phyloP scores from a whole-genome alignment of 2,113 vertebrate species.

The Carassius gibelio region DNA sequence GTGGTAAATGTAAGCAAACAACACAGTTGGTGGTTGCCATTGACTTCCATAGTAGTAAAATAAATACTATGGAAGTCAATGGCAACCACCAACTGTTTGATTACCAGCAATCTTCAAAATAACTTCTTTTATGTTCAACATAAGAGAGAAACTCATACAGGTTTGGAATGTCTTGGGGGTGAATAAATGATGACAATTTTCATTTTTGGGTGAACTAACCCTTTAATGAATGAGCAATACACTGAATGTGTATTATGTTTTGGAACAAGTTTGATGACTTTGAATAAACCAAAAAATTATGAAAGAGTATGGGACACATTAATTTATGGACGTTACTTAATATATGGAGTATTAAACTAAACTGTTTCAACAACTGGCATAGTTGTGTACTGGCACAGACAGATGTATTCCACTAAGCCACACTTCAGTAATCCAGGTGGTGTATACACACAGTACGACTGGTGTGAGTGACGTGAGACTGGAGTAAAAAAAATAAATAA shows the following conservation, averaged over 20 bases:
- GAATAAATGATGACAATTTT: too few species aligned
- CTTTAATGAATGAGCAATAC: neutral
- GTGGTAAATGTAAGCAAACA: neutral
- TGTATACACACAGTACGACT: constrained; percentile 13
- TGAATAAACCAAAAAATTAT: neutral
- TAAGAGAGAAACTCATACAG: too few species aligned
- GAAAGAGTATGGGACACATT: neutral
- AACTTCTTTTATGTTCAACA: too few species aligned
- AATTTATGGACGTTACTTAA: neutral
- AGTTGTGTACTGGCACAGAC: constrained; percentile 13
- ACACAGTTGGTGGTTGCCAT: too few species aligned
- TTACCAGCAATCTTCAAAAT: too few species aligned
- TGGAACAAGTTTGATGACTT: neutral
- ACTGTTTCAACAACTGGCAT: neutral
- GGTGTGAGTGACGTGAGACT: neutral
- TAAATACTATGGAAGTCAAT: too few species aligned
- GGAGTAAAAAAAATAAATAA: neutral
- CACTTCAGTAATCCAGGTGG: constrained; percentile 55
- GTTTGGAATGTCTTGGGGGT: too few species aligned
- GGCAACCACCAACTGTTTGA: too few species aligned
- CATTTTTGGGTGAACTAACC: too few species aligned
- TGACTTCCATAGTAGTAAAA: too few species aligned
- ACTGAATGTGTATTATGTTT: neutral
- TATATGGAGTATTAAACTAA: neutral
- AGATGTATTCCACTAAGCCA: constrained; percentile 51